Percentiles rank a stretch among this genome's conserved stretches.
Conservation (phyloP, 1,140 invertebrate species). For the Caerostris extrusa region DNA sequence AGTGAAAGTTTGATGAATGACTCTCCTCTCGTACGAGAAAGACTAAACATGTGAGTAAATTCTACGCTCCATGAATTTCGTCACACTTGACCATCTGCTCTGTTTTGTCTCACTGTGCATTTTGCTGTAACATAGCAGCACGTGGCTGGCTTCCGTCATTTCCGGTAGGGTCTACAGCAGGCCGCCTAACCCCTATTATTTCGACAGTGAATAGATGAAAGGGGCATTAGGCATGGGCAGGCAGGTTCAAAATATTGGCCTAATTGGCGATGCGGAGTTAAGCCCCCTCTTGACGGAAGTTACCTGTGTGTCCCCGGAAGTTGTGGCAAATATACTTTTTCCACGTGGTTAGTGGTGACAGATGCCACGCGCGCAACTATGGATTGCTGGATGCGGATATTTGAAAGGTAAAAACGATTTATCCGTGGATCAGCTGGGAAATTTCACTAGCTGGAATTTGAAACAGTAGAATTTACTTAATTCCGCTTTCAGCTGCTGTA, state of each 20-base stretch:
- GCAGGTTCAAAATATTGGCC: constrained; percentile 35
- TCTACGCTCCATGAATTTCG: background rate
- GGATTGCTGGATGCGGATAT: background rate
- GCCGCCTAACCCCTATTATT: background rate
- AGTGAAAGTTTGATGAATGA: background rate
- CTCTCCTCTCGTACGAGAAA: background rate
- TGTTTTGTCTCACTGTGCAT: background rate
- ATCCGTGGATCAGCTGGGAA: background rate
- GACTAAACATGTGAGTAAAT: background rate
- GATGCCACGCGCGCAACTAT: constrained; percentile 32
- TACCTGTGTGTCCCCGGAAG: constrained; percentile 37
- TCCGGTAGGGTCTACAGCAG: constrained; percentile 1
- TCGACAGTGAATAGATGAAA: constrained; percentile 17
- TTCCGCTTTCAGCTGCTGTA: too few relatives aligned
- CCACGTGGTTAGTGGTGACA: background rate
- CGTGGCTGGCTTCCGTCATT: constrained; percentile 11
- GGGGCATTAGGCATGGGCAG: constrained; percentile 43
- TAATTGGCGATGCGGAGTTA: constrained; percentile 21
- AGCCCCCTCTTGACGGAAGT: background rate
- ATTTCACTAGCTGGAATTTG: background rate
- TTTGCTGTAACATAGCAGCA: constrained; percentile 22
- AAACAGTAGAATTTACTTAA: too few relatives aligned
- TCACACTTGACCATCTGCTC: constrained; percentile 43
- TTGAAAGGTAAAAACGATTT: background rate
- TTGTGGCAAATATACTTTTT: constrained; percentile 17